A percentile compares a stretch with the other conserved stretches of the same genome.
Conservation (phyloP, 1,140 invertebrate species). For the Rhizoglyphus robini region DNA sequence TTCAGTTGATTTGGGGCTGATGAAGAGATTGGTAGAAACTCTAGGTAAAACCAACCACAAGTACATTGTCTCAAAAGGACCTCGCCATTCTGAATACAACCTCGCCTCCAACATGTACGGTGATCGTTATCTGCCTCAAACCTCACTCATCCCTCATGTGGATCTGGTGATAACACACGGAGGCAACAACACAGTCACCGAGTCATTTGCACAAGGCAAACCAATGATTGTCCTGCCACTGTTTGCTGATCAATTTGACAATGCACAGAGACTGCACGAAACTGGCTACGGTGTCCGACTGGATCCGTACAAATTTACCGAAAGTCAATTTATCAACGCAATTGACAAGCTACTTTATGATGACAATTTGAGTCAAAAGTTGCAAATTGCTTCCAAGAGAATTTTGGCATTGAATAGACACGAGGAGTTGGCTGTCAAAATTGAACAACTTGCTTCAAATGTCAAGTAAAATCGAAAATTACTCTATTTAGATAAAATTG, state of each 20-base stretch:
- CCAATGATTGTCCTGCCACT: conserved; percentile 18
- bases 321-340: background rate
- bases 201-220: conserved; percentile 10
- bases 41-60: background rate
- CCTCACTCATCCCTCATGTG: background rate
- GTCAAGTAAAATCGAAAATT: background rate
- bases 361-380: background rate
- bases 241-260: conserved; percentile 21
- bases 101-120: conserved; percentile 24
- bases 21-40: conserved; percentile 9
- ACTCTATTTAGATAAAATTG: background rate
- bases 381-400: background rate
- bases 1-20: conserved; percentile 25
- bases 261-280: conserved; percentile 20
- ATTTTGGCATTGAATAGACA: background rate
- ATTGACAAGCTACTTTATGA: conserved; percentile 16
- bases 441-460: background rate
- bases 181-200: conserved; percentile 18
- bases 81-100: background rate
- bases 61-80: conserved; percentile 17
- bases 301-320: background rate
- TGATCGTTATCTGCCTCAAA: conserved; percentile 12
- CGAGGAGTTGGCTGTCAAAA: background rate
- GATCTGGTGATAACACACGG: conserved; percentile 20
- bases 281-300: conserved; percentile 10